Percentiles rank a stretch among this genome's conserved stretches.
These are phyloP conservation scores for Agonopterix heracliana DNA, from an alignment of 2,888 invertebrate genomes.

Conservation along the genomic window DNA sequence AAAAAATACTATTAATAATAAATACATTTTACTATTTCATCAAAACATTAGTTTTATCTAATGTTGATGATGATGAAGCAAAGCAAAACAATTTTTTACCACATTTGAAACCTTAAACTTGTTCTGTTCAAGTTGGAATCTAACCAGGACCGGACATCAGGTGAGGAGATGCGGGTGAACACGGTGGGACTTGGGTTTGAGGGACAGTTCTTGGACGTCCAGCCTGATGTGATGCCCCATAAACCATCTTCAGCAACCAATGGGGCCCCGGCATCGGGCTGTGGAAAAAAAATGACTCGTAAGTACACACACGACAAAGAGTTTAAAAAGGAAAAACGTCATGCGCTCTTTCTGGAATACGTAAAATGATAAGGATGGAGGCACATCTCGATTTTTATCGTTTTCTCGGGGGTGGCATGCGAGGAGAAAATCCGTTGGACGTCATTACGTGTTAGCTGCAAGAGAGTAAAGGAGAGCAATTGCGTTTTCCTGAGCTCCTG, in stretches of 20 bases:
- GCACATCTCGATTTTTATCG: too few relatives aligned
- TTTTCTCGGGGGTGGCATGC: too few relatives aligned
- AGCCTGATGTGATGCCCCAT: conserved; percentile 64
- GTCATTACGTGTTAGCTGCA: neutral
- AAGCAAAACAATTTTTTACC: too few relatives aligned
- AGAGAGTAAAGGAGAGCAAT: neutral
- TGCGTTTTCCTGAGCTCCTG: too few relatives aligned
- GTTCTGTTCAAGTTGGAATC: conserved; percentile 6
- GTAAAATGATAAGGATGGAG: too few relatives aligned
- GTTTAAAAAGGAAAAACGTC: neutral
- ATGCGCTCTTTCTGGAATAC: too few relatives aligned
- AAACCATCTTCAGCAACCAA: conserved; percentile 49
- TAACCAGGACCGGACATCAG: conserved; percentile 40
- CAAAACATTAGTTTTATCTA: too few relatives aligned
- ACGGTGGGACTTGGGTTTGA: conserved; percentile 35
- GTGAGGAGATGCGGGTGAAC: conserved; percentile 42
- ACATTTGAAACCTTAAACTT: too few relatives aligned
- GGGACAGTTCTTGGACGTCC: conserved; percentile 35
- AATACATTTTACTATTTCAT: too few relatives aligned
- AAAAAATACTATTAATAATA: too few relatives aligned
- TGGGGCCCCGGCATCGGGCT: conserved; percentile 63
- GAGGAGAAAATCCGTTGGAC: neutral
- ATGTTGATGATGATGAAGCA: too few relatives aligned
- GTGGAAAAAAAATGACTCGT: conserved; percentile 13
- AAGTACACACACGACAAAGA: neutral